These are phyloP conservation scores for Thalassophryne amazonica DNA, from an alignment of 2,797 vertebrate species.

Conservation along the genomic window DNA sequence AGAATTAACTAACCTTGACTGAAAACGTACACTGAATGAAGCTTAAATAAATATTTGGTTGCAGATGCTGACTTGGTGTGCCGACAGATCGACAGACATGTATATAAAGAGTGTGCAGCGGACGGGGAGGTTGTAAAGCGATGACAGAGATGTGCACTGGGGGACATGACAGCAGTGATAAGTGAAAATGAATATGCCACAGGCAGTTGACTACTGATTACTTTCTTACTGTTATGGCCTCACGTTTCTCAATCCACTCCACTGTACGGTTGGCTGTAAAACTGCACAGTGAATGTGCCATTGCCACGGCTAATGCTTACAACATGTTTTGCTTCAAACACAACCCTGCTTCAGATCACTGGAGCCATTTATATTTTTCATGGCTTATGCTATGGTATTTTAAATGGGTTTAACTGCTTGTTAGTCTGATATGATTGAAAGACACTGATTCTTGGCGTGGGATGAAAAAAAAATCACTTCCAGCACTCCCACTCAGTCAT, in stretches of 20 bases:
- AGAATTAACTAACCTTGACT: conserved; percentile 31
- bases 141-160: conserved; percentile 42
- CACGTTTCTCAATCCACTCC: conserved; percentile 52
- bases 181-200: conserved; percentile 70
- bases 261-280: conserved; percentile 53
- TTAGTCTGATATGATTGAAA: no score
- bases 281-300: conserved; percentile 55
- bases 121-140: conserved; percentile 25
- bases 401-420: no score
- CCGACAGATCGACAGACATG: conserved; percentile 4
- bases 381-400: no score
- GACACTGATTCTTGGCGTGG: no score
- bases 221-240: conserved; percentile 70
- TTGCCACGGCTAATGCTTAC: conserved; percentile 39
- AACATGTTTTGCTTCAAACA: conserved; percentile 48
- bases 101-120: neutral
- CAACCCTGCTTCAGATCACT: conserved; percentile 38
- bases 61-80: conserved; percentile 17
- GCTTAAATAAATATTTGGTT: no score
- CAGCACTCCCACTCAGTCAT: no score
- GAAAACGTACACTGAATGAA: no score
- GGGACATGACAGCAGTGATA: conserved; percentile 57
- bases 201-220: conserved; percentile 71
- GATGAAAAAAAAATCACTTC: no score
- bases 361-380: conserved; percentile 4